Conservation (phyloP, 2,797 vertebrate genomes). For the Gymnoscopelus braueri region DNA sequence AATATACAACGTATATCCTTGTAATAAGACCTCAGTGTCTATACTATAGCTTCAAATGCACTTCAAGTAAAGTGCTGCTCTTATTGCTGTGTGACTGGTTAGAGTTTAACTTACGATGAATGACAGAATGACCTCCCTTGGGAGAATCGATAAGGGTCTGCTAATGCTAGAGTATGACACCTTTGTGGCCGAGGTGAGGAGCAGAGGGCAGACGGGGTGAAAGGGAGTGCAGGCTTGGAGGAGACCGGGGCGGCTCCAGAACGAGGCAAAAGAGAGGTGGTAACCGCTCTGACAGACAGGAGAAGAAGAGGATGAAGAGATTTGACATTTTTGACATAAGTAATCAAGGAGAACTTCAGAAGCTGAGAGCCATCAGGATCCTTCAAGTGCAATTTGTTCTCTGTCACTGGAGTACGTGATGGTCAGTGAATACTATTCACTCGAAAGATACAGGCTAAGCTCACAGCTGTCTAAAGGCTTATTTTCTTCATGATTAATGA, state of each 20-base stretch:
- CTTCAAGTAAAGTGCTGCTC: no score
- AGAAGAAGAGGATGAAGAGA: conserved; percentile 1
- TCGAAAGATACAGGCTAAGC: no score
- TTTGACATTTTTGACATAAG: not conserved
- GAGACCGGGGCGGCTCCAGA: conserved; percentile 2
- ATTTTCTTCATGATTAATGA: no score
- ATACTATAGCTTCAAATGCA: no score
- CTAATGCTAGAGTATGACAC: no score
- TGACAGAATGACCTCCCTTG: conserved; percentile 76
- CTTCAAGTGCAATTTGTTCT: not conserved
- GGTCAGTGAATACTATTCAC: no score
- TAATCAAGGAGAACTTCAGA: not conserved
- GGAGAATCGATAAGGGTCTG: conserved; percentile 51
- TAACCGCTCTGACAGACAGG: conserved; percentile 2
- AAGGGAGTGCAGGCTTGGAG: not conserved
- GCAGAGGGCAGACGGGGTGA: not conserved
- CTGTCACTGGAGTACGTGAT: not conserved
- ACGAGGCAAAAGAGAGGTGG: conserved; percentile 6
- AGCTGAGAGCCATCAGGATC: not conserved
- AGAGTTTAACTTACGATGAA: conserved; percentile 82
- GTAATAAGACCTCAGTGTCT: no score
- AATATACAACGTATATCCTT: no score
- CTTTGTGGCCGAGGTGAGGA: not conserved
- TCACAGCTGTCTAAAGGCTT: no score
- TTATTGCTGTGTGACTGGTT: not conserved